Base-by-base conservation (phyloP, 1,140 invertebrate species). In the Chironomus tepperi region DNA sequence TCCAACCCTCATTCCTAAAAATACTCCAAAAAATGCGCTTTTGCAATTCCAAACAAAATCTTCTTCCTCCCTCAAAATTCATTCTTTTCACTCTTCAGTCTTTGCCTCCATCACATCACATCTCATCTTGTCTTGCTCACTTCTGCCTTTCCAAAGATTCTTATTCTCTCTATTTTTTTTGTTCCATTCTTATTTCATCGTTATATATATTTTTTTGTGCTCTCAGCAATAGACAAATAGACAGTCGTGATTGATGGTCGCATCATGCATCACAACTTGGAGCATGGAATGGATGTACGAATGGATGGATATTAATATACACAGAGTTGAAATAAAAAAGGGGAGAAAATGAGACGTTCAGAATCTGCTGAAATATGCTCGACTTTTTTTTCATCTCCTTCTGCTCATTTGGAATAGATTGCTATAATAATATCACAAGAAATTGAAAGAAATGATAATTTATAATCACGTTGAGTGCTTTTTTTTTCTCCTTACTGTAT, bases 371-470 rank as follows among this genome's bases (percentile, higher is more conserved):
- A n/a, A 12, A 57, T 15, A n/a, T n/a, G n/a, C n/a, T n/a, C n/a
- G n/a, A n/a, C n/a, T n/a, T n/a, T n/a, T n/a, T n/a, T n/a, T n/a
- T n/a, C n/a, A n/a, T n/a, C n/a, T n/a, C n/a, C n/a, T n/a, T n/a
- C n/a, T n/a, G 5, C n/a, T n/a, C 47, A 57, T 57, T 57, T 15
- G 12, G n/a, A 57, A 57, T 57, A 15, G 47, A 57, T 57, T 57
- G 47, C 47, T 15, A 15, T 57, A 57, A 57, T 57, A 57, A 57
- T 57, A 57, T 57, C 47, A 57, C 47, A 57, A 57, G 47, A 57
- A 57, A 57, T 57, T 57, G 47, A 57, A 57, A 57, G 47, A 57
- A n/a, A 57, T 57, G 47, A 57, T 57, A 57, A 57, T 57, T 57
- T 57, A 57, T 57, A 57, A 57, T 57, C 47, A 57, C 12, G 47